Percentiles rank a stretch among this genome's conserved stretches.
Evolutionary conservation across 2,797 vertebrate genomes (phyloP).

Genomic region (Spinus olivaceus): DNA sequence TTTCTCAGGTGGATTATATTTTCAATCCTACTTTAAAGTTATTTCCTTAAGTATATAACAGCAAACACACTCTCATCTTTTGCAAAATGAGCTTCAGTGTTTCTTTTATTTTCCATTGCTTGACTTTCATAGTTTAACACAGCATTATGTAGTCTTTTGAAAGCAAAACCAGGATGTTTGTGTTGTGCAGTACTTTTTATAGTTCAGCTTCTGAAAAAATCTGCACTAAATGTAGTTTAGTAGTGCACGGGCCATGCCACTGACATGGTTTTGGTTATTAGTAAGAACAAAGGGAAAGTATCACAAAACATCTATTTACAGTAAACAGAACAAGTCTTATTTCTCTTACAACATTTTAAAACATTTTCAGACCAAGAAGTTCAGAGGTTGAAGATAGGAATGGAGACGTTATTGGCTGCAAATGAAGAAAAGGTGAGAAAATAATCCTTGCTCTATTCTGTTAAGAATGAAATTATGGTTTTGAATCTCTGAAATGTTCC

Average conservation of each 20-base stretch:
- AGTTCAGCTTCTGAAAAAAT: not conserved
- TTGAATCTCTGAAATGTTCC: not conserved
- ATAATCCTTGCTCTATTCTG: not conserved
- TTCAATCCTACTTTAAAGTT: not conserved
- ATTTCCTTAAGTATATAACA: not conserved
- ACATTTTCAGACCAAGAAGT: slow-evolving; percentile 87
- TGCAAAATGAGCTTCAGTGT: not conserved
- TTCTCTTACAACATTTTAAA: not conserved
- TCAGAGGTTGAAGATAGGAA: slow-evolving; percentile 85
- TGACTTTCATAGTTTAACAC: not conserved
- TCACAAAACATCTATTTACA: not conserved
- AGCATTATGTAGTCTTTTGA: not conserved
- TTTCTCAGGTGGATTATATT: not conserved
- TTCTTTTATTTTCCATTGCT: not conserved
- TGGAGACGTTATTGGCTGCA: slow-evolving; percentile 86
- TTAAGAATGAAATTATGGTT: not conserved
- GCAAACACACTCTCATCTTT: not conserved
- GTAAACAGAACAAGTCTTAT: not conserved
- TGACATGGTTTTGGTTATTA: not conserved
- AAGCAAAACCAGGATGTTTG: not conserved
- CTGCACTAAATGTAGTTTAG: not conserved
- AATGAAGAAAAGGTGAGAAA: slow-evolving; percentile 92
- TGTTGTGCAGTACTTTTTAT: not conserved
- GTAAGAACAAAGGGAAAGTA: not conserved
- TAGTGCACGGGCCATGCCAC: not conserved